Evolutionary conservation across 2,888 invertebrate genomes (phyloP), one percentile per base, ranked within the genome.

Genomic region (Diaperis boleti): DNA sequence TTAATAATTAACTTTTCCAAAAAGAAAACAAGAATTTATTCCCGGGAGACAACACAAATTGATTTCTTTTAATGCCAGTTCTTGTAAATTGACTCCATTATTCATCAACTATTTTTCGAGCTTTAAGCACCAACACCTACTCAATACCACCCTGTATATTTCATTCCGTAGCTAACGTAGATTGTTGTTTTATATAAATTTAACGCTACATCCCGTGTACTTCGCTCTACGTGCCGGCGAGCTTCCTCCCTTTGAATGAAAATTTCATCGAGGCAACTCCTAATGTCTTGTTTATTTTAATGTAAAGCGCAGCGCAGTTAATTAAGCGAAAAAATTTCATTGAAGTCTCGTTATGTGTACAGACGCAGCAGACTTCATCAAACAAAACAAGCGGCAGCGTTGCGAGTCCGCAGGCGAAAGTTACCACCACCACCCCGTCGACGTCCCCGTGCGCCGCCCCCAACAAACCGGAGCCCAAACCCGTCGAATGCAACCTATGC

Each of bases 401-500:
- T 29, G 72, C 74, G 66, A 79, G 77, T 74, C 76, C 80, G 74
- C 77, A 78, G 62, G 67, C 76, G 61, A 80, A 80, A 70, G 79
- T 80, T 22, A 75, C 79, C 47, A 75, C 80, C 59, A 78, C 79
- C 54, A 80, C 78, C 37, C 73, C 77, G 47, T 77, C 79, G 4
- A 72, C 78, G 52, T 76, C 79, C 45, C 78, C 74, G 3, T 62
- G 66, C 10, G 64, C 69, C 55, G 72, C 81, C 35, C 72, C 76
- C 18, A 74, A 74, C 18, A 81, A 87, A 72, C 82, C 85, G 35
- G 92, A 92, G 72, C 86, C 87, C 63, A 94, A 94, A 78, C 95
- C 95, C 39, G 96, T 96, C 62, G 95, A 95, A 81, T 98, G 98
- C 83, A 95, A 94, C 82, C 86, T 97, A 64, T 98, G 98, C 81